A percentile compares a stretch with the other conserved stretches of the same genome.
Conservation (phyloP, 2,888 invertebrate genomes). For the Copidosoma aretas region DNA sequence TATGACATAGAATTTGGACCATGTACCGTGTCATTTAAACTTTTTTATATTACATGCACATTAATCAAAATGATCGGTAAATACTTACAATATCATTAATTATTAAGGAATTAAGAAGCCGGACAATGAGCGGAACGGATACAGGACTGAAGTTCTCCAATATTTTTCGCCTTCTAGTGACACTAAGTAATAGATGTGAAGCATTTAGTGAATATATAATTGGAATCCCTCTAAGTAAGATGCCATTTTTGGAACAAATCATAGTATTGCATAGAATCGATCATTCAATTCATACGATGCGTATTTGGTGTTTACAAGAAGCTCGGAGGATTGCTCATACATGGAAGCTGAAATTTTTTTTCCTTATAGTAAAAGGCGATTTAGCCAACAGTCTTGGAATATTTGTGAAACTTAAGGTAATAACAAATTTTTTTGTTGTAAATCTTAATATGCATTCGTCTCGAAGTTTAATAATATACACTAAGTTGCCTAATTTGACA, state of each 20-base stretch:
- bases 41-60: no score
- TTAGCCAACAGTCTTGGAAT: constrained; percentile 57
- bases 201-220: constrained; percentile 74
- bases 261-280: constrained; percentile 78
- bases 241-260: constrained; percentile 84
- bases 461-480: no score
- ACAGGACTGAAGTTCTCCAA: constrained; percentile 70
- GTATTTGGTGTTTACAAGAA: constrained; percentile 79
- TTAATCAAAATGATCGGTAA: no score
- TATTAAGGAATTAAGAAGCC: no score
- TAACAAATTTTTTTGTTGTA: no score
- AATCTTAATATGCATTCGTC: no score
- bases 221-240: constrained; percentile 76
- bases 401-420: constrained; percentile 59
- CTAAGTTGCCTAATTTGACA: no score
- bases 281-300: constrained; percentile 80
- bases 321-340: constrained; percentile 75
- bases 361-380: constrained; percentile 63
- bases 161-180: constrained; percentile 74
- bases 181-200: constrained; percentile 78
- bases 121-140: no score
- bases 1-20: no score
- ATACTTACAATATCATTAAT: no score
- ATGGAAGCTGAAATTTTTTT: constrained; percentile 80
- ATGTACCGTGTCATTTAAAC: no score